phyloP scores from a whole-genome alignment of 2,888 invertebrate species.

The Caenorhabditis sp. region DNA sequence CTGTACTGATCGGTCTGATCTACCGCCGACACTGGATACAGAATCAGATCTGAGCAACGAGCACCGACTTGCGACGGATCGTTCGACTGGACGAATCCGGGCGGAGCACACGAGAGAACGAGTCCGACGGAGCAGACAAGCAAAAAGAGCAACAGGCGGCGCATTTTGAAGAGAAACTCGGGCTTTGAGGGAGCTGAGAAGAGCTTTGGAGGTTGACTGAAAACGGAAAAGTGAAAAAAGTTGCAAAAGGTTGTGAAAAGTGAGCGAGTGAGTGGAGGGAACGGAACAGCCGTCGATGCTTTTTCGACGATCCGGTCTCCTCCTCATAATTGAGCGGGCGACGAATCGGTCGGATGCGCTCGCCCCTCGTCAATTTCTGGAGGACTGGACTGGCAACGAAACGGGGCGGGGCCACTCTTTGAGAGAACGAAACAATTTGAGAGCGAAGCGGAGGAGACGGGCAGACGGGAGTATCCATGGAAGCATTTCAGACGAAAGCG shows the following conservation, averaged over 20 bases:
- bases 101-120: slow-evolving; percentile 73
- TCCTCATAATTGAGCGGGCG: slow-evolving; percentile 45
- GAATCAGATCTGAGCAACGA: slow-evolving; percentile 77
- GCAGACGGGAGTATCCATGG: slow-evolving; percentile 3
- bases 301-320: slow-evolving; percentile 37
- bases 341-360: slow-evolving; percentile 29
- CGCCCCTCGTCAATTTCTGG: slow-evolving; percentile 39
- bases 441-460: neutral
- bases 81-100: slow-evolving; percentile 77
- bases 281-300: neutral
- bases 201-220: neutral
- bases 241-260: neutral
- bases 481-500: no score
- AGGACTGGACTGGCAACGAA: slow-evolving; percentile 23
- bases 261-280: neutral
- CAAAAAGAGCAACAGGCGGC: slow-evolving; percentile 18
- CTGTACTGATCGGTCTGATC: slow-evolving; percentile 79
- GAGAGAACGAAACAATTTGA: slow-evolving; percentile 7
- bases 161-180: slow-evolving; percentile 7
- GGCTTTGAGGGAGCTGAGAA: neutral
- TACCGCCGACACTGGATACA: slow-evolving; percentile 78
- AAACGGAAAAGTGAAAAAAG: neutral
- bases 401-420: slow-evolving; percentile 13
- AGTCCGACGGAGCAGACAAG: slow-evolving; percentile 3
- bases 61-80: slow-evolving; percentile 78